phyloP scores from a whole-genome alignment of 2,888 invertebrate species.

The Chaitophorus viminalis region DNA sequence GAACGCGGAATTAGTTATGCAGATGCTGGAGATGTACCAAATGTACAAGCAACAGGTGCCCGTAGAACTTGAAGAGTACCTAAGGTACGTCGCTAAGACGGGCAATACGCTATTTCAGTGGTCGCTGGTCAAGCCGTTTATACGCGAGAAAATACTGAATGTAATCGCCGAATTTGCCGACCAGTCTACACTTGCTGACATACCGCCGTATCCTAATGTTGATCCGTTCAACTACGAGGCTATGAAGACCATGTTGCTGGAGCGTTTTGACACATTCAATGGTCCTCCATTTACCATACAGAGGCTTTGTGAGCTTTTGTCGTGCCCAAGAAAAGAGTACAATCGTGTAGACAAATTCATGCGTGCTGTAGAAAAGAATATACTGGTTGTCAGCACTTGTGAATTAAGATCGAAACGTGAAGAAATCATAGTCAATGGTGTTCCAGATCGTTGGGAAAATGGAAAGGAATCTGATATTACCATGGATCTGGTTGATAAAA shows the following conservation, averaged over 20 bases:
- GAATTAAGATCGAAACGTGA: constrained; percentile 68
- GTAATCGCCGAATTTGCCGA: constrained; percentile 91
- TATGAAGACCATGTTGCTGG: constrained; percentile 84
- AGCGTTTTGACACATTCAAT: constrained; percentile 83
- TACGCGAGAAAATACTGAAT: constrained; percentile 85
- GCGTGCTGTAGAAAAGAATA: constrained; percentile 95
- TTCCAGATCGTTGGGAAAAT: constrained; percentile 52
- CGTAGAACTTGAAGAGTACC: constrained; percentile 87
- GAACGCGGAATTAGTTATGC: constrained; percentile 85
- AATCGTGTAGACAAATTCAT: constrained; percentile 96
- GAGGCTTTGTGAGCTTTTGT: constrained; percentile 92
- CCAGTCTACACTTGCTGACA: constrained; percentile 78
- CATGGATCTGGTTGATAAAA: constrained; percentile 58
- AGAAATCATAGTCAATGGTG: constrained; percentile 44
- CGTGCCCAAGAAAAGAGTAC: constrained; percentile 92
- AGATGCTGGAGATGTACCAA: constrained; percentile 84
- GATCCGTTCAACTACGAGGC: constrained; percentile 90
- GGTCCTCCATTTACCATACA: constrained; percentile 97
- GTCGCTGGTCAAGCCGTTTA: constrained; percentile 86
- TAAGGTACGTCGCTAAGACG: constrained; percentile 90
- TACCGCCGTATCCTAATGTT: constrained; percentile 89
- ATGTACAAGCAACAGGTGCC: constrained; percentile 86
- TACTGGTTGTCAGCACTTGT: constrained; percentile 79
- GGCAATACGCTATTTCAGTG: constrained; percentile 95
- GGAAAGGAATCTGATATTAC: constrained; percentile 60